Base-by-base conservation (phyloP, 2,797 vertebrate genomes). In the Sebastes elongatus region DNA sequence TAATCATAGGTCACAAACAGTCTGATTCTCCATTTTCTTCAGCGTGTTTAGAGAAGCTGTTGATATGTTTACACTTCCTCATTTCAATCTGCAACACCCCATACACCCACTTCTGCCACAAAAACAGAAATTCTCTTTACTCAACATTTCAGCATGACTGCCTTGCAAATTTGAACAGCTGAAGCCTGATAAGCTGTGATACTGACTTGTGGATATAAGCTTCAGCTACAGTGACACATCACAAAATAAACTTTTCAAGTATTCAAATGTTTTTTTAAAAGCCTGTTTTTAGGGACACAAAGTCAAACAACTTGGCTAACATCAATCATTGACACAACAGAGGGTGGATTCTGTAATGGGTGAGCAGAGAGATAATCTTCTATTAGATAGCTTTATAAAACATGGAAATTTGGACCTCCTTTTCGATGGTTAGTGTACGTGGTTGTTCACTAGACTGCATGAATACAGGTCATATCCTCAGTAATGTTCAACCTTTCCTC, bases 401-500 rank as follows among this genome's bases (percentile, higher is more conserved):
- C 18, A 71, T 10, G 9, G 32, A 68, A 25, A 81, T 74, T 32
- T 33, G 22, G 11, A 72, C 13, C 6, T 49, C 25, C 9, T 11
- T 14, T 30, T 52, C 10, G 23, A 33, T 62, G 56, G 73, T 72
- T 59, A 80, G 22, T 56, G 32, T 18, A 22, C 2, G n/a, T 61
- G 71, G 8, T 62, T 30, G n/a, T 56, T 62, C 52, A 74, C 74
- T 14, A 53, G 49, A 70, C 57, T 61, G 75, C 28, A 76, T 23
- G 18, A 74, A 71, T 25, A 14, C 56, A 62, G 53, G 30, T 64
- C 55, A 85, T 52, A 73, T 86, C 28, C 62, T 86, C 22, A 27
- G 49, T 83, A 87, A 91, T 86, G 70, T 88, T 88, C 73, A 89
- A 88, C 76, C 75, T 77, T 49, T 75, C 71, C 32, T 85, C 72